Percentiles rank a stretch among this genome's conserved stretches.
phyloP scores from a whole-genome alignment of 2,113 vertebrate genomes.

The Zootoca vivipara region DNA sequence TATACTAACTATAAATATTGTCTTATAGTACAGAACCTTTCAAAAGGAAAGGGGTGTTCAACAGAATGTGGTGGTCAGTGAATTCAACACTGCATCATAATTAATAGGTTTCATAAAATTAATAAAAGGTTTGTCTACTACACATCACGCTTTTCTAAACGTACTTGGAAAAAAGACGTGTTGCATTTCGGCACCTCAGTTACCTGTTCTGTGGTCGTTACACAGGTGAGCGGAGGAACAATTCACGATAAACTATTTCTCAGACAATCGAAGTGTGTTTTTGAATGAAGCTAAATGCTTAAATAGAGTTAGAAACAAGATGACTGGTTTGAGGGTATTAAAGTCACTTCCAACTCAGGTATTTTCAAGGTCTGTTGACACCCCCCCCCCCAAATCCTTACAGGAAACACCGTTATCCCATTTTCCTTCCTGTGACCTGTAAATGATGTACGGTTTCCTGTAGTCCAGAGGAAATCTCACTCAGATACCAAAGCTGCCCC shows the following conservation, averaged over 20 bases:
- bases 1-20: not conserved
- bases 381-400: conserved; percentile 44
- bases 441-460: conserved; percentile 77
- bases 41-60: not conserved
- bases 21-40: not conserved
- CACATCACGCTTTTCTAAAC: not conserved
- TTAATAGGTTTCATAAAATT: not conserved
- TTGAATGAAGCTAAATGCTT: conserved; percentile 34
- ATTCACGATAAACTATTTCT: not conserved
- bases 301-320: conserved; percentile 48
- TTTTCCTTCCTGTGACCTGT: conserved; percentile 75
- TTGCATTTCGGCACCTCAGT: not conserved
- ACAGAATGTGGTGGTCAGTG: not conserved
- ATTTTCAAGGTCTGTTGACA: conserved; percentile 59
- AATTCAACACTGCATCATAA: not conserved
- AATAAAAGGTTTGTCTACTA: not conserved
- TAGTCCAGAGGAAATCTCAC: conserved; percentile 71
- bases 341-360: conserved; percentile 57
- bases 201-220: not conserved
- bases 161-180: not conserved
- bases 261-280: conserved; percentile 20
- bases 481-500: conserved; percentile 66
- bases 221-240: not conserved
- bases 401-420: conserved; percentile 74
- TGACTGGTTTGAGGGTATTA: conserved; percentile 20